phyloP scores from a whole-genome alignment of 1,140 invertebrate genomes.

The Zaprionus vittiger region DNA sequence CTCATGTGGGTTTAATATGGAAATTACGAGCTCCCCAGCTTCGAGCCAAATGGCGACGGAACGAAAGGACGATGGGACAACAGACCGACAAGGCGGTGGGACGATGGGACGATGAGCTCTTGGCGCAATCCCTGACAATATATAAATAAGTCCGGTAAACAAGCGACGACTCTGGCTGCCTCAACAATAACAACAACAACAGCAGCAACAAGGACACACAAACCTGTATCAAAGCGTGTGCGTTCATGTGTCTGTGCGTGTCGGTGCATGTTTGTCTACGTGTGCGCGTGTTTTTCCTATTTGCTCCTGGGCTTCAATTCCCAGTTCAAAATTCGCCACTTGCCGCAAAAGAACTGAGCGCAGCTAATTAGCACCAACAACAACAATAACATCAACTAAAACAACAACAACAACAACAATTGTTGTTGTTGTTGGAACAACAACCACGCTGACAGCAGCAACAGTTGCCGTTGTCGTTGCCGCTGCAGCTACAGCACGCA shows the following conservation, averaged over 20 bases:
- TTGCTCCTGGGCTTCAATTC: conserved; percentile 14
- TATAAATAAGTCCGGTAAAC: conserved; percentile 50
- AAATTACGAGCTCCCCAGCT: conserved; percentile 30
- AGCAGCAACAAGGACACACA: not conserved
- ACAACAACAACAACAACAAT: not conserved
- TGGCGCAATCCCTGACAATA: conserved; percentile 44
- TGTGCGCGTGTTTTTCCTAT: conserved; percentile 11
- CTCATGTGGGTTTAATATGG: conserved; percentile 40
- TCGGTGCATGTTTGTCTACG: not conserved
- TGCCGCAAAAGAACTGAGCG: not conserved
- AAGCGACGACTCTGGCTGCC: conserved; percentile 18
- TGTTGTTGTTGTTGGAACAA: not conserved
- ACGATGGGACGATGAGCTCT: not conserved
- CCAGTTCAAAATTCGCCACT: conserved; percentile 25
- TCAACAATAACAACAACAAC: not conserved
- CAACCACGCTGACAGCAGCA: conserved; percentile 5
- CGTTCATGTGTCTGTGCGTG: not conserved
- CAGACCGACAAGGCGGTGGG: too few relatives aligned
- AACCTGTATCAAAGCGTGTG: not conserved
- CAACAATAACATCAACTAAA: conserved; percentile 2
- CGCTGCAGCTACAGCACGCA: conserved; percentile 7
- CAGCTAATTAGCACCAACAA: conserved; percentile 34
- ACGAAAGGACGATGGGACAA: not conserved
- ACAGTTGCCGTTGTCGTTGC: conserved; percentile 6
- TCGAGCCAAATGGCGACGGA: not conserved